These are phyloP conservation scores for Brenthis hecate DNA, from an alignment of 2,888 invertebrate species.

Conservation along the genomic window DNA sequence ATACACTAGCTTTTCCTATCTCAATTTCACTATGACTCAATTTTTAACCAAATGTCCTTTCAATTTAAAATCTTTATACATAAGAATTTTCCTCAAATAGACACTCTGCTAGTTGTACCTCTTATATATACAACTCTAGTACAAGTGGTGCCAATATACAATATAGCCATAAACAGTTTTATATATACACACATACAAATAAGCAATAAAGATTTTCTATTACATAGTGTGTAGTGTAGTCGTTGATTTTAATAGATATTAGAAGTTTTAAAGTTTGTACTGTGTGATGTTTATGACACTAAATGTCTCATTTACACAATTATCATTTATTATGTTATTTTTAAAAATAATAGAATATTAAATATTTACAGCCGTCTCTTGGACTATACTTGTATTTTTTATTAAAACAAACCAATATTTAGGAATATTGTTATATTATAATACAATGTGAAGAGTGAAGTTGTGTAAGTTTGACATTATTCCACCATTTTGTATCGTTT, in stretches of 20 bases:
- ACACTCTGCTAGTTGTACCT: slow-evolving; percentile 22
- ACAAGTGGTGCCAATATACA: slow-evolving; percentile 35
- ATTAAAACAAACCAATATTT: background rate
- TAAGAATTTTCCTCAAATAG: slow-evolving; percentile 13
- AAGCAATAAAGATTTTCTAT: slow-evolving; percentile 18
- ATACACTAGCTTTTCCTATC: slow-evolving; percentile 6
- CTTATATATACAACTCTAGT: slow-evolving; percentile 19
- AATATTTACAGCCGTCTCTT: background rate
- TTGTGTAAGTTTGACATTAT: slow-evolving; percentile 7
- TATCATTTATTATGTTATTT: background rate
- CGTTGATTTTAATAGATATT: slow-evolving; percentile 15
- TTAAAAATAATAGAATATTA: background rate
- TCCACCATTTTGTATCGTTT: background rate
- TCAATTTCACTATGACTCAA: background rate
- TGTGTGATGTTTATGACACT: background rate
- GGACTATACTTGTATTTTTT: background rate
- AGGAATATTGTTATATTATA: background rate
- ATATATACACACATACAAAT: slow-evolving; percentile 27
- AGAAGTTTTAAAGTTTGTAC: slow-evolving; percentile 19
- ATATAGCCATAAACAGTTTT: slow-evolving; percentile 17
- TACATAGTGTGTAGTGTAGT: slow-evolving; percentile 16
- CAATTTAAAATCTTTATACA: slow-evolving; percentile 12
- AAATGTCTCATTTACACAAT: background rate
- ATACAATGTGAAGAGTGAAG: background rate
- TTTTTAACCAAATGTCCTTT: background rate